Evolutionary conservation across 2,888 invertebrate genomes (phyloP), one percentile per base, ranked within the genome.

Genomic region (Drosophila anomelani): DNA sequence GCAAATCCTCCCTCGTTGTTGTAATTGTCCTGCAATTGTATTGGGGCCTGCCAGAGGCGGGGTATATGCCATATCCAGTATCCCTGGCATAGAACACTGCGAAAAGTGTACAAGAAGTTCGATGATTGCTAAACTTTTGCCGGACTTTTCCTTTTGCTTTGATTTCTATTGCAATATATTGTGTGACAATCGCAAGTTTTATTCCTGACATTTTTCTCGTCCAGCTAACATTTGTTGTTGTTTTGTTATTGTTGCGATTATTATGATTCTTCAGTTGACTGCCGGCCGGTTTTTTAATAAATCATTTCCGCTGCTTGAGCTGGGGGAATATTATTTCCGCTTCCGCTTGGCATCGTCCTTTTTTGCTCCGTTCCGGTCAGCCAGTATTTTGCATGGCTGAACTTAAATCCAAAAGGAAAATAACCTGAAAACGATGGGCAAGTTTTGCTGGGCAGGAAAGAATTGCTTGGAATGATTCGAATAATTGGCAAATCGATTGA

Each of bases 281-380:
- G 81, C 56, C 80, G 62, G 62, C 34, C 59, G 63, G 43, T 78
- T 81, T 84, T 87, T 87, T 89, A 81, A 81, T 89, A 89, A 89
- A 85, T 85, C 89, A 85, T 85, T 85, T 85, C 88, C 88, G 89
- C 80, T 77, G 80, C 80, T 85, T 81, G 85, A 78, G 78, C 78
- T 70, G 72, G 78, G 77, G 68, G 81, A 77, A 77, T 88, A 87
- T 89, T 79, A 75, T 81, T 89, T 78, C 75, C 76, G 75, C 76
- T 78, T 81, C 75, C 72, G 87, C 53, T 66, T 41, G 58, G 43
- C 38, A 53, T 26, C 38, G 43, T 54, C 34, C 39, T 26, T 67
- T 54, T 17, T 29, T 29, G n/a, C 43, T 34, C 17, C 59, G 8
- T n/a, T 61, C 54, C 49, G 47, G 46, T 26, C 46, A 39, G 59